These are phyloP conservation scores for Lordiphosa andalusiaca DNA, from an alignment of 2,888 invertebrate genomes.

Conservation along the genomic window DNA sequence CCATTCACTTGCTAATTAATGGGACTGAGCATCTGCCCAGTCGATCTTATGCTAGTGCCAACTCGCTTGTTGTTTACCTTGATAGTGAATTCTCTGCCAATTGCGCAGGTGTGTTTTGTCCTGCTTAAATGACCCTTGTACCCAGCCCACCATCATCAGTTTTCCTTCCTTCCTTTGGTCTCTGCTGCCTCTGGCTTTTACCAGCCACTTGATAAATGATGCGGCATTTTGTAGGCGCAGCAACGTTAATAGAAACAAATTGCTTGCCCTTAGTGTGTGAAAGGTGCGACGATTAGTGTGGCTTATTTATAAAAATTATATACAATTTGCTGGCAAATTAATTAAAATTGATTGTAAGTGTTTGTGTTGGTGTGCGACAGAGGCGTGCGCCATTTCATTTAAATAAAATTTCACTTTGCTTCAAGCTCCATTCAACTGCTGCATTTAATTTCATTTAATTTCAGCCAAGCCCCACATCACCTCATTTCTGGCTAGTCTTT, in stretches of 20 bases:
- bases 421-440: slow-evolving; percentile 31
- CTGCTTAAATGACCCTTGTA: slow-evolving; percentile 25
- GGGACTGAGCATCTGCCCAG: slow-evolving; percentile 10
- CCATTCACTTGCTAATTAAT: slow-evolving; percentile 4
- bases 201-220: slow-evolving; percentile 61
- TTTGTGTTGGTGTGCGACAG: slow-evolving; percentile 10
- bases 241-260: slow-evolving; percentile 72
- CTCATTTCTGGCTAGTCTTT: slow-evolving; percentile 60
- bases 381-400: slow-evolving; percentile 44
- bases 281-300: slow-evolving; percentile 57
- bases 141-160: slow-evolving; percentile 6
- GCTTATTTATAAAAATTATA: slow-evolving; percentile 68
- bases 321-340: slow-evolving; percentile 46
- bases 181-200: slow-evolving; percentile 36
- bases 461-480: slow-evolving; percentile 51
- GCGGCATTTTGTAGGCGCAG: slow-evolving; percentile 69
- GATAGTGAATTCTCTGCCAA: slow-evolving; percentile 42
- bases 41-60: slow-evolving; percentile 11
- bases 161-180: slow-evolving; percentile 9
- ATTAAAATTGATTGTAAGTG: slow-evolving; percentile 65
- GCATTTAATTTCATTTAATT: slow-evolving; percentile 72
- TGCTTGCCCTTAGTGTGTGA: slow-evolving; percentile 47
- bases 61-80: slow-evolving; percentile 17
- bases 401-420: slow-evolving; percentile 27
- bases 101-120: slow-evolving; percentile 54